These are phyloP conservation scores for Peromyscus polionotus DNA, from an alignment of 2,113 vertebrate species.

Conservation along the genomic window DNA sequence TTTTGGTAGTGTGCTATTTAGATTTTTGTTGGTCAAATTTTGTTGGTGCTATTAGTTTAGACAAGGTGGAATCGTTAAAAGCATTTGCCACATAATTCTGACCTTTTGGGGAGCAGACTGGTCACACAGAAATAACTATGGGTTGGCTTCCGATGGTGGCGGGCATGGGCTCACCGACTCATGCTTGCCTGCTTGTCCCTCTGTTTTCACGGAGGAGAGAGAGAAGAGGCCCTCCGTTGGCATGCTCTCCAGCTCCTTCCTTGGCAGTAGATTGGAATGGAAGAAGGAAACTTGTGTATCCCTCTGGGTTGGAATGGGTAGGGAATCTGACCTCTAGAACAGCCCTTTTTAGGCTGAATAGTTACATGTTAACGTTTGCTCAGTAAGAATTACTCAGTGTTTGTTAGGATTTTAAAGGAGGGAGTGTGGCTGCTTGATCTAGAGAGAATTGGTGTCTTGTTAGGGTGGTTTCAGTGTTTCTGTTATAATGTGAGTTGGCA, in stretches of 20 bases:
- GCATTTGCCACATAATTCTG: slow-evolving; percentile 43
- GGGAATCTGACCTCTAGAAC: slow-evolving; percentile 26
- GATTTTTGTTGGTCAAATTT: background rate
- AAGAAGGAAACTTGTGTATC: slow-evolving; percentile 43
- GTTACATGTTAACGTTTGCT: background rate
- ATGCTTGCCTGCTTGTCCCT: background rate
- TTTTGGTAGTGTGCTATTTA: background rate
- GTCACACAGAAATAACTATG: background rate
- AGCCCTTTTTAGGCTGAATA: background rate
- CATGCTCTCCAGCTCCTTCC: slow-evolving; percentile 14
- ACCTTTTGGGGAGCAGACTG: background rate
- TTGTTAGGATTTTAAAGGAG: background rate
- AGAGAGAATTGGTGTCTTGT: background rate
- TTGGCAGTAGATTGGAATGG: background rate
- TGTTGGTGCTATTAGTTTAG: slow-evolving; percentile 22
- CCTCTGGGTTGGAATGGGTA: background rate
- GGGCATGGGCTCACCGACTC: background rate
- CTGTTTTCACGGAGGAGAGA: slow-evolving; percentile 64
- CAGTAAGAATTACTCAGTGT: background rate
- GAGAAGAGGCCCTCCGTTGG: background rate
- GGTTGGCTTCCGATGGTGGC: background rate
- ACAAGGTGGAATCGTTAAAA: slow-evolving; percentile 21
- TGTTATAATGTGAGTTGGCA: background rate
- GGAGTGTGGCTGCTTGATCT: background rate
- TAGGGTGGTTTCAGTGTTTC: background rate